phyloP scores from a whole-genome alignment of 2,797 vertebrate species.

The Coregonus suidteri region DNA sequence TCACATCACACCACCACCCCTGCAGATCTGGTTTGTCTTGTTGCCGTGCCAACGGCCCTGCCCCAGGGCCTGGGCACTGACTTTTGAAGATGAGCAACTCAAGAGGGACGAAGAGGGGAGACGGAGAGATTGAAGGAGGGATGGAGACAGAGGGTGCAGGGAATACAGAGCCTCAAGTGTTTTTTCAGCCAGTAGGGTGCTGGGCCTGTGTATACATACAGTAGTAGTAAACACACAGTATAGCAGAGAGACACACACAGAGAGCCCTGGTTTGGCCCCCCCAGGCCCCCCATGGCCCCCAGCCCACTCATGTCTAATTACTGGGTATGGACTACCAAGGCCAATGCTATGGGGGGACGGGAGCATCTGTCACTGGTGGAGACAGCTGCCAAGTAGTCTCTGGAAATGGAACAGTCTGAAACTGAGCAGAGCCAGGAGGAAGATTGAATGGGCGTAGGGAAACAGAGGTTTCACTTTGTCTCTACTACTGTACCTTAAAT shows the following conservation, averaged over 20 bases:
- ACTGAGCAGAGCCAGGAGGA: slow-evolving; percentile 24
- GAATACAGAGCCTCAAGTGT: no score
- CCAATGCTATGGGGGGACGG: slow-evolving; percentile 50
- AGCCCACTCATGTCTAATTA: slow-evolving; percentile 42
- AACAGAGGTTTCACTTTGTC: not conserved
- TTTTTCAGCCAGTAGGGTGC: not conserved
- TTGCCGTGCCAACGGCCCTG: slow-evolving; percentile 34
- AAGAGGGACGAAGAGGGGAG: slow-evolving; percentile 13
- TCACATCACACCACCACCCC: not conserved
- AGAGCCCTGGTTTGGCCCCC: not conserved
- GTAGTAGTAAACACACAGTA: slow-evolving; percentile 18
- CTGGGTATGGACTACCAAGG: slow-evolving; percentile 46
- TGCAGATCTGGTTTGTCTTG: slow-evolving; percentile 25
- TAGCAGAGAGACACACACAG: slow-evolving; percentile 15
- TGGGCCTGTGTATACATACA: not conserved
- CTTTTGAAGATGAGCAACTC: slow-evolving; percentile 40
- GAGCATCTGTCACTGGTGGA: slow-evolving; percentile 56
- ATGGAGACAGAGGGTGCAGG: not conserved
- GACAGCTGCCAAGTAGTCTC: slow-evolving; percentile 39
- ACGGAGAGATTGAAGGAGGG: slow-evolving; percentile 21
- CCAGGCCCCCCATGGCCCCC: not conserved
- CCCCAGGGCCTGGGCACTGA: slow-evolving; percentile 11
- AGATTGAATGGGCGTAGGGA: not conserved
- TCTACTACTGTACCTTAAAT: not conserved
- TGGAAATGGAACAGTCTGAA: slow-evolving; percentile 34